Evolutionary conservation across 2,797 vertebrate genomes (phyloP).

Genomic region (Chaenodraco wilsoni): DNA sequence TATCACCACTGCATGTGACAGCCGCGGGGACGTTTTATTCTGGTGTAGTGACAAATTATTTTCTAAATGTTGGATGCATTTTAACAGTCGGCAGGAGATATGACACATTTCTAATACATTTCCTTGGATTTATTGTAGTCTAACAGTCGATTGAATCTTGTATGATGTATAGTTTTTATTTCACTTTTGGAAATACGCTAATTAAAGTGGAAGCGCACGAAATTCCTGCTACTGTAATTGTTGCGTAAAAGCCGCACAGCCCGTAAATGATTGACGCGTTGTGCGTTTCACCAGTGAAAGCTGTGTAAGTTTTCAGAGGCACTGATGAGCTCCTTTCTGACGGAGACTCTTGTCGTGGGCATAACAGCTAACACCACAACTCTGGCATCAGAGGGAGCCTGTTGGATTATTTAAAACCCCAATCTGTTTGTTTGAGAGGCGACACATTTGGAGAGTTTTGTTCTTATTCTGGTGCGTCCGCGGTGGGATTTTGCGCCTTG

Average conservation of each 20-base stretch:
- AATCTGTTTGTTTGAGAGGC: slow-evolving; percentile 11
- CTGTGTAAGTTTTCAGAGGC: slow-evolving; percentile 38
- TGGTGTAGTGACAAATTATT: neutral
- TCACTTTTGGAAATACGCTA: slow-evolving; percentile 7
- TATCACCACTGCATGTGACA: neutral
- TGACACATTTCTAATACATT: neutral
- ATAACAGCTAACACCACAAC: too few relatives aligned
- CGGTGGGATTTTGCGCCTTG: slow-evolving; percentile 14
- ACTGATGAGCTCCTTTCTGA: slow-evolving; percentile 32
- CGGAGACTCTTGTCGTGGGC: neutral
- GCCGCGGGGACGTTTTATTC: neutral
- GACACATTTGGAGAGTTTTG: slow-evolving; percentile 10
- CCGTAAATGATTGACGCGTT: slow-evolving; percentile 11
- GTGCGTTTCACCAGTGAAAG: slow-evolving; percentile 13
- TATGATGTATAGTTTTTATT: neutral
- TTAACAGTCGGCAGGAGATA: neutral
- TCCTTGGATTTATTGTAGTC: neutral
- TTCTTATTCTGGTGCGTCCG: neutral
- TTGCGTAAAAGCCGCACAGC: slow-evolving; percentile 62
- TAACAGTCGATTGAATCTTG: neutral
- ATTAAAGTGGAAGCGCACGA: neutral
- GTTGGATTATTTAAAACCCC: slow-evolving; percentile 41
- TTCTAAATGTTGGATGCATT: slow-evolving; percentile 11
- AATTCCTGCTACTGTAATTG: neutral
- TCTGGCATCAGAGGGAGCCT: slow-evolving; percentile 29